A percentile compares a stretch with the other conserved stretches of the same genome.
Conservation (phyloP, 35 echinoderm and acorn worm species). For the Heliocidaris erythrogramma region DNA sequence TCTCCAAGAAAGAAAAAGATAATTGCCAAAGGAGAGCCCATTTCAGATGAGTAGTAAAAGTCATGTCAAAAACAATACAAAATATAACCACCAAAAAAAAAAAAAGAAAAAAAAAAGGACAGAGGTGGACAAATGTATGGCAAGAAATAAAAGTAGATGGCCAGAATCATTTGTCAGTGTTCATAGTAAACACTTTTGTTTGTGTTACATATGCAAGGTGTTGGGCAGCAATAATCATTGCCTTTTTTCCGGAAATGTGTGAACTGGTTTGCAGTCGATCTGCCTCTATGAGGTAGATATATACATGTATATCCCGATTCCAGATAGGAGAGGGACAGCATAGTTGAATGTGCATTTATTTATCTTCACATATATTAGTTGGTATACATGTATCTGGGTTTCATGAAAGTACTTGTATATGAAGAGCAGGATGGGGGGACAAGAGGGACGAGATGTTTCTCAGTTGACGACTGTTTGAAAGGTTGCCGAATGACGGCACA, state of each 20-base stretch:
- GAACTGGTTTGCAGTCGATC: not conserved
- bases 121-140: not conserved
- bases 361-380: not conserved
- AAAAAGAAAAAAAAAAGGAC: not conserved
- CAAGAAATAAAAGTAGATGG: not conserved
- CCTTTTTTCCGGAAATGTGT: conserved; percentile 10
- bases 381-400: not conserved
- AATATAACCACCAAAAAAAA: not conserved
- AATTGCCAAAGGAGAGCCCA: not conserved
- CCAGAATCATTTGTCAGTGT: not conserved
- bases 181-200: not conserved
- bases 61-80: not conserved
- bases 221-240: conserved; percentile 16
- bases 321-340: not conserved
- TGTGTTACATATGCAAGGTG: not conserved
- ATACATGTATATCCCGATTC: not conserved
- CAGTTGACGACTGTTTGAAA: not conserved
- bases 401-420: conserved; percentile 4
- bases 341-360: not conserved
- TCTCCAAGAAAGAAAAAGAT: not conserved
- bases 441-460: not conserved
- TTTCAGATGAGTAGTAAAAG: not conserved
- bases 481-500: not conserved
- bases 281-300: not conserved
- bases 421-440: not conserved